Evolutionary conservation across 2,113 vertebrate species (phyloP).

Genomic region (Nerophis lumbriciformis): DNA sequence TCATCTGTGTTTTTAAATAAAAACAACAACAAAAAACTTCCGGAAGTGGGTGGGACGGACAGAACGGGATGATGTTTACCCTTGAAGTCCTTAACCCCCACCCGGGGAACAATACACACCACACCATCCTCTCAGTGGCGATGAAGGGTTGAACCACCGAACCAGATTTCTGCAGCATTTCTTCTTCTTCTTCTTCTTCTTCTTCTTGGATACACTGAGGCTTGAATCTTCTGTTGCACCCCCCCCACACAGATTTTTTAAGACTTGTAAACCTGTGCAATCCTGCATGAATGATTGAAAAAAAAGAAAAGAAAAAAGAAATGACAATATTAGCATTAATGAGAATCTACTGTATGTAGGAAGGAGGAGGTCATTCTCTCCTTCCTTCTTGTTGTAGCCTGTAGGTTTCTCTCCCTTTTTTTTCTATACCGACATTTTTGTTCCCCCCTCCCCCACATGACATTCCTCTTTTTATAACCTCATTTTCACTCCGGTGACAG

Average conservation of each 20-base stretch:
- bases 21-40: constrained; percentile 49
- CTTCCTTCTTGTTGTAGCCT: constrained; percentile 64
- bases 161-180: constrained; percentile 68
- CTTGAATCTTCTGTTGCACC: constrained; percentile 78
- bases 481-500: constrained; percentile 23
- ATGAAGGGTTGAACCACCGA: constrained; percentile 48
- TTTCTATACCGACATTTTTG: constrained; percentile 46
- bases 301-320: constrained; percentile 47
- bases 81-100: constrained; percentile 29
- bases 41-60: constrained; percentile 41
- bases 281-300: constrained; percentile 75
- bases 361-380: constrained; percentile 40
- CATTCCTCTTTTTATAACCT: constrained; percentile 56
- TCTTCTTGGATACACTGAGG: constrained; percentile 73
- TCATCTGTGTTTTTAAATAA: constrained; percentile 84
- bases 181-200: constrained; percentile 69
- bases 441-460: constrained; percentile 49
- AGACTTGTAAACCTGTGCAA: constrained; percentile 70
- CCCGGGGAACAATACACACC: constrained; percentile 28
- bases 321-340: constrained; percentile 60
- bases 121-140: constrained; percentile 51
- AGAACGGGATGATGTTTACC: constrained; percentile 10
- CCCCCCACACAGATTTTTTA: constrained; percentile 62
- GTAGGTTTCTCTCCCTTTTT: constrained; percentile 65
- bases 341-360: constrained; percentile 67